Percentiles rank a stretch among this genome's conserved stretches.
Conservation (phyloP, 2,113 vertebrate species). For the Brienomyrus longianalis region DNA sequence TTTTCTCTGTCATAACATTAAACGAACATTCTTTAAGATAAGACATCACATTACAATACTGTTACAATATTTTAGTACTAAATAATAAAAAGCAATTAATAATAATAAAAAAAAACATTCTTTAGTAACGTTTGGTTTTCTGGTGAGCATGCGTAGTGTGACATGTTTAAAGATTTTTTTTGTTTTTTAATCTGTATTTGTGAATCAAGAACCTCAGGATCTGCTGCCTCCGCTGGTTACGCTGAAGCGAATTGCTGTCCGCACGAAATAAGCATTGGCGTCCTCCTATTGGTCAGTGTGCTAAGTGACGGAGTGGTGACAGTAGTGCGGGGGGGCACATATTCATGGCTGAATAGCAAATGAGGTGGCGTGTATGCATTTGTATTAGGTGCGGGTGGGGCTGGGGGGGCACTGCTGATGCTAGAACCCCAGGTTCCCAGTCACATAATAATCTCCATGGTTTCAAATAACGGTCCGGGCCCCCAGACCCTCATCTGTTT, state of each 20-base stretch:
- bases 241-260: neutral
- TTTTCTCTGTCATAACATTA: neutral
- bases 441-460: constrained; percentile 18
- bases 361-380: neutral
- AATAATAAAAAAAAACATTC: neutral
- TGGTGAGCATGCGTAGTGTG: neutral
- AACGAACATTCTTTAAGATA: neutral
- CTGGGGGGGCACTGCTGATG: neutral
- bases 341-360: constrained; percentile 1
- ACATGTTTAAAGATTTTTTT: neutral
- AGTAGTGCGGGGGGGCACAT: neutral
- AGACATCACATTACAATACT: neutral
- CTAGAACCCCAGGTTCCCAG: neutral
- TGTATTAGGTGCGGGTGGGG: neutral
- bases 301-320: neutral
- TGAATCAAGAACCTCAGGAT: neutral
- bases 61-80: neutral
- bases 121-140: neutral
- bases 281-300: constrained; percentile 5
- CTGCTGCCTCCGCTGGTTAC: too few species aligned
- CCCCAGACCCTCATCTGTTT: constrained; percentile 47
- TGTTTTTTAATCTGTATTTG: neutral
- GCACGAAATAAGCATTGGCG: neutral
- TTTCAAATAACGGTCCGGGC: constrained; percentile 33
- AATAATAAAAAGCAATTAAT: neutral